Conservation (phyloP, 2,113 vertebrate genomes). For the Calonectris borealis region DNA sequence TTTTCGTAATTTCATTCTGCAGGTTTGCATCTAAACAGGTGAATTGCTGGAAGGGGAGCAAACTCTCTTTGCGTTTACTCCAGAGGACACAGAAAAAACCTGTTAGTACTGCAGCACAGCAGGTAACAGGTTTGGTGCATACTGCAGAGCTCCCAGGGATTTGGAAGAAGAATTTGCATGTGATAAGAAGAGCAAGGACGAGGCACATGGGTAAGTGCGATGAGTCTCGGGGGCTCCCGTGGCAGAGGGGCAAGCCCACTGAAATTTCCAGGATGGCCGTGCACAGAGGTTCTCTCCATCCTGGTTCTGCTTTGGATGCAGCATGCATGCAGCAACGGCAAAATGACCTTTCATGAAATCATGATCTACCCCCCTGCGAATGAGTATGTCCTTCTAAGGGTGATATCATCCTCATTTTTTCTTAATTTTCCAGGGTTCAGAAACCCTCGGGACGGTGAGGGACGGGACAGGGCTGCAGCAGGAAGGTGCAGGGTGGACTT, state of each 20-base stretch:
- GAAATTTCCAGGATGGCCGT: not conserved
- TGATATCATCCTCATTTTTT: not conserved
- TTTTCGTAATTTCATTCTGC: not conserved
- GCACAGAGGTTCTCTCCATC: not conserved
- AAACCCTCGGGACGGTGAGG: not conserved
- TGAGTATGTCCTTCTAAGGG: not conserved
- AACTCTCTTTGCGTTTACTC: not conserved
- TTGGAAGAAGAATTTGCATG: not conserved
- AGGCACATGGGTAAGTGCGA: not conserved
- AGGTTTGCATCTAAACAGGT: not conserved
- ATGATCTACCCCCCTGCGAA: not conserved
- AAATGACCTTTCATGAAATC: not conserved
- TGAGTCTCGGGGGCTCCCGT: not conserved
- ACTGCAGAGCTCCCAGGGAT: not conserved
- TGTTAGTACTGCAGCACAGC: not conserved
- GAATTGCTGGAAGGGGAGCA: not conserved
- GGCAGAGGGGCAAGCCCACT: not conserved
- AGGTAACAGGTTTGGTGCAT: not conserved
- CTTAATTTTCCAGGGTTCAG: not conserved
- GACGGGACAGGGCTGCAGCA: not conserved
- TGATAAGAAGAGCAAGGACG: not conserved
- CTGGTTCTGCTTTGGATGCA: not conserved
- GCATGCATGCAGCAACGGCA: accelerated
- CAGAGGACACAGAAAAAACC: not conserved
- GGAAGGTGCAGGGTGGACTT: not conserved